phyloP scores from a whole-genome alignment of 2,113 vertebrate species.

The Lophochroa leadbeateri region DNA sequence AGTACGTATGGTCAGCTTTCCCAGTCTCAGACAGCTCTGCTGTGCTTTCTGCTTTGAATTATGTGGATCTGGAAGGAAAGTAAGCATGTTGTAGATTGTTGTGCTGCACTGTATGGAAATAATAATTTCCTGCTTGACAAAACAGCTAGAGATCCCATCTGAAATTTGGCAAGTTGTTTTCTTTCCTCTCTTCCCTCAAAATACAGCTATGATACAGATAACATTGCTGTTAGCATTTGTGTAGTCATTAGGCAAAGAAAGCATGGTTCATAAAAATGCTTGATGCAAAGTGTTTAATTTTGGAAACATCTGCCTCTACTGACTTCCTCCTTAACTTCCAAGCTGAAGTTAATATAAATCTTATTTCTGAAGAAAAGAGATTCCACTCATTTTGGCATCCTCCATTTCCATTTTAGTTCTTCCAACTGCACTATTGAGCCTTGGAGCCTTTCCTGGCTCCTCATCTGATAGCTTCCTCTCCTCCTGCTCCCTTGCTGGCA shows the following conservation, averaged over 20 bases:
- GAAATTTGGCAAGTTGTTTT: neutral
- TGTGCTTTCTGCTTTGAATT: conserved; percentile 26
- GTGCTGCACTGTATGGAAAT: neutral
- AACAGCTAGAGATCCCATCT: neutral
- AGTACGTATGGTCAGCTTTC: neutral
- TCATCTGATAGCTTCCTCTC: conserved; percentile 40
- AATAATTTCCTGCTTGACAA: neutral
- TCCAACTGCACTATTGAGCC: neutral
- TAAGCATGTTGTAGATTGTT: neutral
- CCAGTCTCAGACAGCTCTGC: neutral
- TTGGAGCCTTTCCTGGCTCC: conserved; percentile 40
- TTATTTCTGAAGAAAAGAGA: neutral
- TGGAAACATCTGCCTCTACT: neutral
- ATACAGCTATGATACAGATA: neutral
- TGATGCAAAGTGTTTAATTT: neutral
- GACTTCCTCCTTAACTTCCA: conserved; percentile 1
- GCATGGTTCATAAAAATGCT: neutral
- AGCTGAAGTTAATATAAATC: neutral
- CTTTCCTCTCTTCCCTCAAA: neutral
- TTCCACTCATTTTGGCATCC: conserved; percentile 17
- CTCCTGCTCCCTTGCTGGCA: conserved; percentile 2
- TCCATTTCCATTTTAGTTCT: conserved; percentile 21
- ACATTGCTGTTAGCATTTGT: neutral
- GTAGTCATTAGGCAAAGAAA: neutral
- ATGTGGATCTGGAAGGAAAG: neutral